Evolutionary conservation across 1,140 invertebrate species (phyloP), one percentile per base, ranked within the genome.

Genomic region (Drosophila tristis): DNA sequence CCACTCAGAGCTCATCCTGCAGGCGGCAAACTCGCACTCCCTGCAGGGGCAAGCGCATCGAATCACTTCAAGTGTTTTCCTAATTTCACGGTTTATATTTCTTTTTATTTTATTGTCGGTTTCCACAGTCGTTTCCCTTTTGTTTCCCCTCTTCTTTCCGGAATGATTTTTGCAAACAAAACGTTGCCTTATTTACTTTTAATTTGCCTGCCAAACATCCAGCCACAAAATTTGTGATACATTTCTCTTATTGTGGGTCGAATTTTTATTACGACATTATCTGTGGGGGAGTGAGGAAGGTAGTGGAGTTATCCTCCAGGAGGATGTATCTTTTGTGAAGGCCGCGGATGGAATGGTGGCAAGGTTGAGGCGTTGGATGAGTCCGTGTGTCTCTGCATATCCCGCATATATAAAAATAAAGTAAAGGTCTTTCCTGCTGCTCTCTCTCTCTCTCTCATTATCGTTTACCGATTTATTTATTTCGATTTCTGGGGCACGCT

Each of bases 11-110:
- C 45, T n/a, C 31, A 15, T 9, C 8, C 25, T 16, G 11, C 35
- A 13, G 35, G 35, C 35, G 11, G 35, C 35, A 20, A 20, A 39
- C 35, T 39, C 35, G 35, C 5, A 39, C 31, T 9, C 31, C 31
- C 31, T 9, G 35, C 11, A 0, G 35, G 35, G 35, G 35, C 53
- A 51, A 60, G 71, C 82, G 65, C 66, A 87, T 51, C 82, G 79
- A 87, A 87, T 87, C 84, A 89, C 62, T 89, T 87, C 82, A 73
- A 87, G 84, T 87, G 82, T 82, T 78, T 79, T 89, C 57, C 66
- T 73, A 87, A 87, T 87, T 87, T 87, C 84, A 87, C 84, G 84
- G 70, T 78, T 60, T 78, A 57, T 80, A 73, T 77, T 74, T 60
- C 54, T 80, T 78, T 60, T 70, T 71, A 71, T 78, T 59, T 72